Evolutionary conservation across 2,888 invertebrate genomes (phyloP).

Genomic region (Scotopteryx bipunctaria): DNA sequence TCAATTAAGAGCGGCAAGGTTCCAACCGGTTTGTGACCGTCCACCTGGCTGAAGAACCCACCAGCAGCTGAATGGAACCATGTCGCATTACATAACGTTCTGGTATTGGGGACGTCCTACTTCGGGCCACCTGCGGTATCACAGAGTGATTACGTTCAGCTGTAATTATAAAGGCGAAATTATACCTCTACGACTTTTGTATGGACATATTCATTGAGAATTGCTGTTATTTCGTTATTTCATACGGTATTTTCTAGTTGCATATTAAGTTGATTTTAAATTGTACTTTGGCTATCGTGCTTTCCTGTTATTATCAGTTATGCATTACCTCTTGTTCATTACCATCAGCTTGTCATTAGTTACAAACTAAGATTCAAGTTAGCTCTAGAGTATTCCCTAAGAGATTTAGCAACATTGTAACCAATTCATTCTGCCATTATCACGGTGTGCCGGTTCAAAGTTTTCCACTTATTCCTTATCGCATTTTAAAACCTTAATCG

Average conservation of each 20-base stretch:
- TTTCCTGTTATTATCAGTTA: background rate
- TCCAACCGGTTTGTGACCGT: constrained; percentile 23
- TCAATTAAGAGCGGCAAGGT: constrained; percentile 27
- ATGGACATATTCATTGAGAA: constrained; percentile 6
- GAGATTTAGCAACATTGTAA: no score
- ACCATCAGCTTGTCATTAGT: no score
- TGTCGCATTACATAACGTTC: constrained; percentile 35
- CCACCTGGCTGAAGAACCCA: constrained; percentile 23
- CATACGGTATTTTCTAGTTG: background rate
- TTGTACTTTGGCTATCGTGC: background rate
- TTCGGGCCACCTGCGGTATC: constrained; percentile 39
- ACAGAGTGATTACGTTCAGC: constrained; percentile 25
- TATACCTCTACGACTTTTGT: constrained; percentile 5
- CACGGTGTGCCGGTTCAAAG: no score
- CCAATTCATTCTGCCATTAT: no score
- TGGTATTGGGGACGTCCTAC: constrained; percentile 39
- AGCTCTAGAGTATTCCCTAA: no score
- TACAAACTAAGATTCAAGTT: no score
- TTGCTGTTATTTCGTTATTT: background rate
- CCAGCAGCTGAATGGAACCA: constrained; percentile 30
- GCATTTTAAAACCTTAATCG: no score
- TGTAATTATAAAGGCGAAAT: constrained; percentile 16
- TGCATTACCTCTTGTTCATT: background rate
- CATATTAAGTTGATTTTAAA: background rate
- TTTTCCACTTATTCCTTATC: no score